Evolutionary conservation across 2,888 invertebrate species (phyloP), one percentile per base, ranked within the genome.

Genomic region (Balanococcus diminutus): DNA sequence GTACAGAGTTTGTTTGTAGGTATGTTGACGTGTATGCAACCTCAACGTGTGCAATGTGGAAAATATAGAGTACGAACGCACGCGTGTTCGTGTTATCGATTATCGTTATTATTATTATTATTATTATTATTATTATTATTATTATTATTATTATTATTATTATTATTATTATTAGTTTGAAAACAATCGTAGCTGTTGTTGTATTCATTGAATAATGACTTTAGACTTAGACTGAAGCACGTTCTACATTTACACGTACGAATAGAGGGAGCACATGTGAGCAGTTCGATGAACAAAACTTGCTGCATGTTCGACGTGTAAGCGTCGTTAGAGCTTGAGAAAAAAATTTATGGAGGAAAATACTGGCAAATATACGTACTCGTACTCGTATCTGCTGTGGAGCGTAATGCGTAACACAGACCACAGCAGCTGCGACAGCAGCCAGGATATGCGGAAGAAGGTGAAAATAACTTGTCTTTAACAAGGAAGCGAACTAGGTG

Each of bases 31-130:
- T 61, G 61, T 72, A n/a, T 72, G 31, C 72, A 72, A 31, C 28
- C 32, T 72, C 72, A 72, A 31, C 28, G 72, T 72, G 72, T 31
- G 72, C 72, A 72, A 31, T 25, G 72, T 31, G 25, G 32, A 72
- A 72, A 72, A 25, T 61, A 61, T 25, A 61, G 8, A 61, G 22
- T 19, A 25, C 1, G n/a, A n/a, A n/a, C n/a, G 19, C 25, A 61
- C 61, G 61, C 25, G 61, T 61, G 61, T 19, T 72, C 25, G n/a
- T 72, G 31, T 72, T 72, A 72, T 72, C 72, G 72, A 72, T 72
- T 72, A 25, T 72, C 16, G n/a, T 72, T 61, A 14, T 11, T 11
- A 11, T 11, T 8, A 56, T 11, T 11, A 56, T n/a, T 11, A 56
- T 56, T 31, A 16, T n/a, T 3, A 8, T 16, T 8, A 16, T 81